Evolutionary conservation across 2,888 invertebrate genomes (phyloP), one percentile per base, ranked within the genome.

Genomic region (Elegia similella): DNA sequence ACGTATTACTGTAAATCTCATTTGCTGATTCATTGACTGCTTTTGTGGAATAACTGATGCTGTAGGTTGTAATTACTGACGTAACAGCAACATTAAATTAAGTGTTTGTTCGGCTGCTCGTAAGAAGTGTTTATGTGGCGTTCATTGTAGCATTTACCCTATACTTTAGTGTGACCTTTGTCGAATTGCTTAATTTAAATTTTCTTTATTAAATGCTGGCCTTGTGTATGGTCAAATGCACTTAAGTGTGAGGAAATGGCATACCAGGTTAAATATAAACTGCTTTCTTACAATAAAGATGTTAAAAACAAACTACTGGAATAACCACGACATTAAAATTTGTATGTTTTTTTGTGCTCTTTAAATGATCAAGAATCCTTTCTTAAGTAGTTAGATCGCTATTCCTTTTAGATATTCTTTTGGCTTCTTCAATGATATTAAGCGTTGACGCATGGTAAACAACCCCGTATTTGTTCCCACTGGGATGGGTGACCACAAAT

Each of bases 71-170:
- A 38, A 30, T 47, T 47, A 47, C 29, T 46, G 23, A 7, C 29
- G 13, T 29, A 12, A 46, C n/a, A n/a, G 6, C 47, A 30, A 29
- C 13, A 47, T 47, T 29, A 23, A 47, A 47, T 47, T 47, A 47
- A 47, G 29, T 29, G 47, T 47, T 47, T 47, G 23, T 23, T 38
- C 29, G 47, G n/a, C 7, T 47, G 29, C 29, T 23, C 12, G 12
- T 47, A 47, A 29, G 47, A 47, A 29, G 47, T 47, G 47, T 47
- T 46, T 46, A 46, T 46, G 23, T 46, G 23, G 23, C 23, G 23
- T 23, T 23, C 23, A 23, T 23, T 23, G 23, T 23, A 23, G 17
- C 7, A 3, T 17, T 46, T 29, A 47, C 29, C 47, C 29, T 47
- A 47, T 47, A 47, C 47, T 47, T 47, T 30, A 29, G 2, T 47